phyloP scores from a whole-genome alignment of 2,888 invertebrate genomes.

The Rhogogaster chlorosoma region DNA sequence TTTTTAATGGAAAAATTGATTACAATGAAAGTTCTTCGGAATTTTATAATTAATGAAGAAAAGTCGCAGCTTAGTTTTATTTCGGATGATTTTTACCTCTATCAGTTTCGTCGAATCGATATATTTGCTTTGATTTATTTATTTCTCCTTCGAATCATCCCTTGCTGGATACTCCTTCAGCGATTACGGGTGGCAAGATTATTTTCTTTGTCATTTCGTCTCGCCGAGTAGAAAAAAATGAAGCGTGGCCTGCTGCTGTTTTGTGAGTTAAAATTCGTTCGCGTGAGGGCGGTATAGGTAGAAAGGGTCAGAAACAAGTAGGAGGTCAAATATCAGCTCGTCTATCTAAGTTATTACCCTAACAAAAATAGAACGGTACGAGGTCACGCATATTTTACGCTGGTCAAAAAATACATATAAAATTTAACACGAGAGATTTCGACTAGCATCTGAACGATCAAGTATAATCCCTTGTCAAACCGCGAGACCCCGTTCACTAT shows the following conservation, averaged over 20 bases:
- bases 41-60: background rate
- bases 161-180: background rate
- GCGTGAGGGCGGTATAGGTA: background rate
- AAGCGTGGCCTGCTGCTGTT: conserved; percentile 8
- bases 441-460: background rate
- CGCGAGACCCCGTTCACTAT: background rate
- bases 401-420: conserved; percentile 17
- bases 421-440: background rate
- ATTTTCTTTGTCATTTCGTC: background rate
- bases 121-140: background rate
- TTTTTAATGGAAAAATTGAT: no score
- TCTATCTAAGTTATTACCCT: conserved; percentile 31
- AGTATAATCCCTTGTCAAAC: background rate
- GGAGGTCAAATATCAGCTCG: conserved; percentile 31
- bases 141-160: background rate
- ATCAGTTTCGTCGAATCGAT: background rate
- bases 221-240: background rate
- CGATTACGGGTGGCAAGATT: background rate
- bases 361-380: conserved; percentile 38
- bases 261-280: conserved; percentile 5
- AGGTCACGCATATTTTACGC: conserved; percentile 39
- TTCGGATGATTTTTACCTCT: background rate
- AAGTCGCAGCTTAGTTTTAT: background rate
- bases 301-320: conserved; percentile 21
- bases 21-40: background rate